Conservation (phyloP, 2,888 invertebrate genomes). For the Pilophorus perplexus region DNA sequence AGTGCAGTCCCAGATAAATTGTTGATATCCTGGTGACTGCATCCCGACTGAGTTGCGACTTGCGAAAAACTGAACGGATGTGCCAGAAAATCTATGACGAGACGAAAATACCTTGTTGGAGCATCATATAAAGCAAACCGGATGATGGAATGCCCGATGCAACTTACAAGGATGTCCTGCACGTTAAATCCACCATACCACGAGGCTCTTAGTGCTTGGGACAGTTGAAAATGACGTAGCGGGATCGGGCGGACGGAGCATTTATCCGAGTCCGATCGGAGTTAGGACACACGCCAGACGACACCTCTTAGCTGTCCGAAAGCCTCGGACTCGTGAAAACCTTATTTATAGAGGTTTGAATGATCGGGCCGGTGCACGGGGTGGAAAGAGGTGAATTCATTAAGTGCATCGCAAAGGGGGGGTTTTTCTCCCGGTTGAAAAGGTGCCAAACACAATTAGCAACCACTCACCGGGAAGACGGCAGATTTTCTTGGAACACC, state of each 20-base stretch:
- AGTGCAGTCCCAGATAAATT: too few relatives aligned
- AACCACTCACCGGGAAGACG: conserved; percentile 27
- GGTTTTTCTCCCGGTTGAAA: not conserved
- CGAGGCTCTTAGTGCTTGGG: not conserved
- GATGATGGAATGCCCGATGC: not conserved
- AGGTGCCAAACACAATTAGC: conserved; percentile 30
- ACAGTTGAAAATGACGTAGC: conserved; percentile 8
- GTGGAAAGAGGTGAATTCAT: conserved; percentile 1
- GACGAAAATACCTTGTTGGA: too few relatives aligned
- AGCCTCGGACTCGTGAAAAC: not conserved
- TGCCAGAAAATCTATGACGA: too few relatives aligned
- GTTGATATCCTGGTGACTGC: too few relatives aligned
- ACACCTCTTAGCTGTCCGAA: not conserved
- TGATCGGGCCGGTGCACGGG: conserved; percentile 30
- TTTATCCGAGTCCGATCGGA: not conserved
- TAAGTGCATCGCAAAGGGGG: conserved; percentile 13
- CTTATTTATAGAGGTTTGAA: conserved; percentile 36
- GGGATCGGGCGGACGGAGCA: conserved; percentile 15
- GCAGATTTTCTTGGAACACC: conserved; percentile 34
- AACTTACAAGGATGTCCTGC: not conserved
- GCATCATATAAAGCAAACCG: too few relatives aligned
- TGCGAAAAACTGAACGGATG: too few relatives aligned
- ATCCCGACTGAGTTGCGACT: too few relatives aligned
- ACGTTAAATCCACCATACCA: not conserved
- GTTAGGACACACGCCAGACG: conserved; percentile 3